Evolutionary conservation across 1,140 invertebrate genomes (phyloP).

Genomic region (Eupristina koningsbergeri): DNA sequence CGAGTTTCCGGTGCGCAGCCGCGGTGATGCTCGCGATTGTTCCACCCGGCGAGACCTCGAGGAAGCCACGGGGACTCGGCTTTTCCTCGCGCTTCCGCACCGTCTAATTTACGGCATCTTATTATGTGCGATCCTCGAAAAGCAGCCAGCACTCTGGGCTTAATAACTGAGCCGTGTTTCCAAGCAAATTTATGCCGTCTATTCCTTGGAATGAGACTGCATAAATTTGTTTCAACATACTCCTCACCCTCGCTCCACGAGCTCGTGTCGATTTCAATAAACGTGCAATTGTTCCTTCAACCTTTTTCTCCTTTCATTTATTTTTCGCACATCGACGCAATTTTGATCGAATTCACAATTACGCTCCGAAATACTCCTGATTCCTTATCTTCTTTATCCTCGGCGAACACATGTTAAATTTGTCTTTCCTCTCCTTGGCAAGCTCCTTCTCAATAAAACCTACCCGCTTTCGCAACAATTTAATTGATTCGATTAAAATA

Average conservation of each 20-base stretch:
- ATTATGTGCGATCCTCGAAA: constrained; percentile 27
- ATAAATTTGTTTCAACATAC: not conserved
- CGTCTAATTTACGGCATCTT: constrained; percentile 42
- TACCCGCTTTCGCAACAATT: too few relatives aligned
- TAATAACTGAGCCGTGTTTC: not conserved
- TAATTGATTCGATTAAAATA: too few relatives aligned
- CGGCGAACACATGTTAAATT: not conserved
- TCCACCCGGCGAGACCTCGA: not conserved
- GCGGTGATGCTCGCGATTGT: constrained; percentile 61
- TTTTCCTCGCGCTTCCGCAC: constrained; percentile 7
- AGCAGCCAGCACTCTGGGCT: constrained; percentile 2
- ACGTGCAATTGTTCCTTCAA: not conserved
- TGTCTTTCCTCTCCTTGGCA: too few relatives aligned
- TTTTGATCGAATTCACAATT: too few relatives aligned
- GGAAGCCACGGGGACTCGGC: not conserved
- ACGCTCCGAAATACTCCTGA: not conserved
- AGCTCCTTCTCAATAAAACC: too few relatives aligned
- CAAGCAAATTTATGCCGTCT: too few relatives aligned
- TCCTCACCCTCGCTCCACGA: not conserved
- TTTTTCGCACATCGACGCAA: not conserved
- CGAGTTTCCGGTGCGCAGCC: constrained; percentile 62
- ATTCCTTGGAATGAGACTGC: not conserved
- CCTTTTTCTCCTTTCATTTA: not conserved
- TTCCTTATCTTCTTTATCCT: not conserved
- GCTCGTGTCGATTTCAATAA: not conserved